Base-by-base conservation (phyloP, 2,888 invertebrate genomes). In the Mythimna impura region DNA sequence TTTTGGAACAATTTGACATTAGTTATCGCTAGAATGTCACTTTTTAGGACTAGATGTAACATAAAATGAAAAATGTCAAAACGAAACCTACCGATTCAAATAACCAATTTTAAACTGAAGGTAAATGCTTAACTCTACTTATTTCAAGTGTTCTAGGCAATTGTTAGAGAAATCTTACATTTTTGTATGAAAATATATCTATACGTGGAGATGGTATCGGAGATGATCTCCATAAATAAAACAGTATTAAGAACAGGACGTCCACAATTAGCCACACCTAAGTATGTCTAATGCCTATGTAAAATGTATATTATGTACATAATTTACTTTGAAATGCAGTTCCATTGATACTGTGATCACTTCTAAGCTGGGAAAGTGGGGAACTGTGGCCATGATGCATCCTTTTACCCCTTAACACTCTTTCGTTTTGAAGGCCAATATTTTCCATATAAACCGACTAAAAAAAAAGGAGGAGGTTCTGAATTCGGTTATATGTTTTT, bases 271-370 rank as follows among this genome's bases (percentile, higher is more conserved):
- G 22, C 34, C 68, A 43, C 63, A 76, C 58, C 60, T 63, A 25
- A 25, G 25, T 25, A 54, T 22, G 52, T 60, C n/a, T 36, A 60
- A 36, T 36, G 36, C n/a, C 3, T 47, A 62, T 34, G 54, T 60
- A 63, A 78, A 73, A 58, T 68, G 40, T 43, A 22, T 20, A 76
- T 30, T 73, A 73, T 70, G 77, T 55, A 76, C 77, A 65, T 72
- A 72, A 67, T 63, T 72, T 78, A 68, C 60, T 64, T 72, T 69
- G 7, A 64, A 71, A 66, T 82, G 69, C 74, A 70, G 80, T 52
- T 83, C 58, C 55, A 61, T 71, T 66, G 65, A 54, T 36, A 54
- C 55, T 55, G 55, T 22, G 60, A 66, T 69, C 52, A 64, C 62
- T 71, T 71, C 67, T 55, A 55, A 36, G 9, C 22, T 22, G 25